A percentile compares a stretch with the other conserved stretches of the same genome.
Conservation (phyloP, 2,888 invertebrate species). For the Subacronicta megacephala region DNA sequence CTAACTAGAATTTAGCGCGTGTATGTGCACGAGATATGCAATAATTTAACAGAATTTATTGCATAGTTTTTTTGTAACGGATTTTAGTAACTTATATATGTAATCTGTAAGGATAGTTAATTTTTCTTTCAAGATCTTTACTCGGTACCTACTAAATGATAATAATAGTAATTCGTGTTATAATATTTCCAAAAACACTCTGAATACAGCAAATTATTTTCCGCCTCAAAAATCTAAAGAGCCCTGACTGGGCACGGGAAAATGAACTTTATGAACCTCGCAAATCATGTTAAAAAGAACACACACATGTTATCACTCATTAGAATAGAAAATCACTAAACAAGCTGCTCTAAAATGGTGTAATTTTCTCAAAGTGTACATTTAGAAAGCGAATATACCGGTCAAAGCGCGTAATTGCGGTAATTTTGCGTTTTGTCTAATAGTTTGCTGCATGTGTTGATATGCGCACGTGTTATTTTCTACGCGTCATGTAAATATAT, state of each 20-base stretch:
- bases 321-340: conserved; percentile 54
- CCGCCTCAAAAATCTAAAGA: not conserved
- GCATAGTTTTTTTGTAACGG: too few relatives aligned
- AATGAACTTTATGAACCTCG: not conserved
- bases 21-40: conserved; percentile 19
- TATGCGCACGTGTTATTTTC: conserved; percentile 42
- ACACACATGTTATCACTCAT: conserved; percentile 28
- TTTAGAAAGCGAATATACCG: conserved; percentile 58
- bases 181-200: too few relatives aligned
- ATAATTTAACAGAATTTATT: not conserved
- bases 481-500: conserved; percentile 41
- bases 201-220: too few relatives aligned
- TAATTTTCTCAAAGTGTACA: conserved; percentile 56
- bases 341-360: conserved; percentile 37
- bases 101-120: too few relatives aligned
- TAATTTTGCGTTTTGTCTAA: conserved; percentile 56
- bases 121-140: too few relatives aligned
- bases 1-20: conserved; percentile 28
- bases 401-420: conserved; percentile 57
- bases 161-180: too few relatives aligned
- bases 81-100: too few relatives aligned
- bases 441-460: conserved; percentile 50
- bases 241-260: not conserved
- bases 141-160: too few relatives aligned
- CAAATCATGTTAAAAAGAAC: not conserved